Base-by-base conservation (phyloP, 2,113 vertebrate species). In the Oxyruncus cristatus region DNA sequence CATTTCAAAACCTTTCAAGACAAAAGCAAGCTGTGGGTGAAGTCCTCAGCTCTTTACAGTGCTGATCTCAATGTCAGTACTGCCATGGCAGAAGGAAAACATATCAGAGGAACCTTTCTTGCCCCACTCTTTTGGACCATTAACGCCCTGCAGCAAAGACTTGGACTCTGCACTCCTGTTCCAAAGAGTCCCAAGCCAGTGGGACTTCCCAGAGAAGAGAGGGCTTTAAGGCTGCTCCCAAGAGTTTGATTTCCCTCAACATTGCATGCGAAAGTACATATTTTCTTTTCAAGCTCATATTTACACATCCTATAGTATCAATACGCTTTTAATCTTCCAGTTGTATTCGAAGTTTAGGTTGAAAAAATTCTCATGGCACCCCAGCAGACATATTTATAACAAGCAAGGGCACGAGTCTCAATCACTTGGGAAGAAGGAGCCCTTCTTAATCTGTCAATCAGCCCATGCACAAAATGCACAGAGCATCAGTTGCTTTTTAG, bases 401-500 rank as follows among this genome's bases (percentile, higher is more conserved):
- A 97, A 93, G 90, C 89, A 95, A 96, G 70, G 16, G 19, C 90
- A 95, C 89, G 63, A 46, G 66, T 97, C 91, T 95, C 95, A 94
- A 86, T 97, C 94, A 86, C 88, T 96, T 95, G 86, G 56, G 55
- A 96, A 92, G 89, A 89, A 96, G 91, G 81, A 91, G 93, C 82
- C 71, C 65, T 95, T 93, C 44, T 62, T 89, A 93, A 37, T 92
- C 97, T 96, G 96, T 97, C 98, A 97, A 80, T 97, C 46, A 96
- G 93, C 77, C 93, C 95, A 95, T 75, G 96, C 92, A 96, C 76
- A 98, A 97, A 97, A 96, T 77, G 91, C 94, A 96, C 88, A n/a
- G 95, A 95, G 92, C 97, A 96, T 97, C 96, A 97, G 72, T 94
- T 97, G 95, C 96, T 96, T 98, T 98, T 98, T 97, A 97, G 93